phyloP scores from a whole-genome alignment of 2,888 invertebrate genomes.

The Odontocerum albicorne region DNA sequence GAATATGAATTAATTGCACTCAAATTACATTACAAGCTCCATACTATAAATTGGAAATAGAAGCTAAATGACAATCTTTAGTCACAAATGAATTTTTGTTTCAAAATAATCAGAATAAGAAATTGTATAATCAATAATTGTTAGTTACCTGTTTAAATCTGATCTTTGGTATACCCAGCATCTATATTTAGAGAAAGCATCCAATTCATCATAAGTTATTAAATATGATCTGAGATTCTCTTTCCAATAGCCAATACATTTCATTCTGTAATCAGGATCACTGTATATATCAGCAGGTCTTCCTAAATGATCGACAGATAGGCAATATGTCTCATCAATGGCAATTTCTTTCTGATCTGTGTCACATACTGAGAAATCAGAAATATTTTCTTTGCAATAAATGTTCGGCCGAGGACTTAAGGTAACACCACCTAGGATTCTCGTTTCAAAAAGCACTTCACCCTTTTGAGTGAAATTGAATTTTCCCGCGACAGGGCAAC shows the following conservation, averaged over 20 bases:
- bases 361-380: slow-evolving; percentile 95
- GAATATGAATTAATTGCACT: too few species aligned
- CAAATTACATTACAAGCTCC: too few species aligned
- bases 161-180: slow-evolving; percentile 98
- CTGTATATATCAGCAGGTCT: slow-evolving; percentile 95
- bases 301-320: slow-evolving; percentile 94
- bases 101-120: too few species aligned
- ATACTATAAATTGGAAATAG: too few species aligned
- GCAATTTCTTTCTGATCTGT: slow-evolving; percentile 92
- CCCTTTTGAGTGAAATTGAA: slow-evolving; percentile 91
- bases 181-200: slow-evolving; percentile 92
- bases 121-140: too few species aligned
- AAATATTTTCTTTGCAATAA: slow-evolving; percentile 90
- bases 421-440: slow-evolving; percentile 95
- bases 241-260: slow-evolving; percentile 97
- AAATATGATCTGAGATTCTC: slow-evolving; percentile 96
- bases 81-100: too few species aligned
- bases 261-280: slow-evolving; percentile 95
- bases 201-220: slow-evolving; percentile 93
- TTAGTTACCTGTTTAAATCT: slow-evolving; percentile 78
- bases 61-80: too few species aligned
- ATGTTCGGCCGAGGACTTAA: slow-evolving; percentile 90
- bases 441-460: slow-evolving; percentile 88
- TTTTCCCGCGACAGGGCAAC: slow-evolving; percentile 96
- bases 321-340: slow-evolving; percentile 93